Percentiles rank a stretch among this genome's conserved stretches.
These are phyloP conservation scores for Pluvianellus socialis DNA, from an alignment of 2,113 vertebrate genomes.

Conservation along the genomic window DNA sequence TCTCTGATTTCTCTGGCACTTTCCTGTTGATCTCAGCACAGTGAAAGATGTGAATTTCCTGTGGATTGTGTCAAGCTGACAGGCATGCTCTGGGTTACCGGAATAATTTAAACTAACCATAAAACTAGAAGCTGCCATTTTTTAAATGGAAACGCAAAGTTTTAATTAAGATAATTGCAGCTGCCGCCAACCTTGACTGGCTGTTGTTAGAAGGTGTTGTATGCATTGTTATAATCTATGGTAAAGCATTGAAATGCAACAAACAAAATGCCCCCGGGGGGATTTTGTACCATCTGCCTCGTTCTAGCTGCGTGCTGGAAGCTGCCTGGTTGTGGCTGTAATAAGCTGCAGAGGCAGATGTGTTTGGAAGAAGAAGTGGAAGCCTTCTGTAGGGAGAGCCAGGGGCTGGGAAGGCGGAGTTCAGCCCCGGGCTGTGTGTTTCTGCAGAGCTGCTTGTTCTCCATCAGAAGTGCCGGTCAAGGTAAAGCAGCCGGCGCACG, in stretches of 20 bases:
- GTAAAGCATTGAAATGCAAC: background rate
- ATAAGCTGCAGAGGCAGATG: background rate
- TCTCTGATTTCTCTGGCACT: background rate
- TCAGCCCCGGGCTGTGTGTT: background rate
- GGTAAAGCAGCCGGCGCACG: accelerated
- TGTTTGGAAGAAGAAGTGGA: background rate
- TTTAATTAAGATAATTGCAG: background rate
- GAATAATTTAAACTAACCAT: background rate
- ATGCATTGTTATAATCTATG: accelerated
- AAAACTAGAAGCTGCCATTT: background rate
- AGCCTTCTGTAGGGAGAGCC: background rate
- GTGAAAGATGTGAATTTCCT: background rate
- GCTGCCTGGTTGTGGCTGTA: background rate
- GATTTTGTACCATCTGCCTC: background rate
- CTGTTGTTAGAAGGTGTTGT: background rate
- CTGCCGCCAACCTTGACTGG: background rate
- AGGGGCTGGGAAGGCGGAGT: background rate
- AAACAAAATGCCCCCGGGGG: background rate
- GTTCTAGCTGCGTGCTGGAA: background rate
- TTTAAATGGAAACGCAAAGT: background rate
- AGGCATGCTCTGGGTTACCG: background rate
- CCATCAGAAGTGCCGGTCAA: background rate
- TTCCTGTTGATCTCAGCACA: background rate
- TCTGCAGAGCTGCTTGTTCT: background rate
- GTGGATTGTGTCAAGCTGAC: background rate